A percentile compares a stretch with the other conserved stretches of the same genome.
Conservation (phyloP, 1,140 invertebrate species). For the Drosophila bocqueti region DNA sequence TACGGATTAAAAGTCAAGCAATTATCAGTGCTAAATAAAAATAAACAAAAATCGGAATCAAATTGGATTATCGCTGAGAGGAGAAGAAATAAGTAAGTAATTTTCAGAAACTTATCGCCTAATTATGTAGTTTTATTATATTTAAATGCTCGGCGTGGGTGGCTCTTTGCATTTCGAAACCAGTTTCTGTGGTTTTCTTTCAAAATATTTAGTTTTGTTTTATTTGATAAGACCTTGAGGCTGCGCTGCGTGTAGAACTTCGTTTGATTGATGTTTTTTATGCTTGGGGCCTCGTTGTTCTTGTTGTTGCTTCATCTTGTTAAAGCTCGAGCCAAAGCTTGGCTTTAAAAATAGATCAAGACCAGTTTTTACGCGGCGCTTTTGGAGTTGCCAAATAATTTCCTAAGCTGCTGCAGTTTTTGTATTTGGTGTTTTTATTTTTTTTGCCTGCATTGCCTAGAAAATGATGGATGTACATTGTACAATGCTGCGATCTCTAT, state of each 20-base stretch:
- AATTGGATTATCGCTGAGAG: conserved; percentile 51
- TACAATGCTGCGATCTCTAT: conserved; percentile 31
- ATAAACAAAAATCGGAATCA: conserved; percentile 42
- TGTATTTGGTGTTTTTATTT: conserved; percentile 5
- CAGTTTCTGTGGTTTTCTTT: conserved; percentile 24
- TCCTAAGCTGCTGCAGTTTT: conserved; percentile 28
- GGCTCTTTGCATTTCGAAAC: conserved; percentile 41
- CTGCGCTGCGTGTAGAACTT: conserved; percentile 40
- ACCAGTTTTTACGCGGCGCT: conserved; percentile 41
- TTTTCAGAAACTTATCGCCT: conserved; percentile 20
- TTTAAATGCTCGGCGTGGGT: conserved; percentile 18
- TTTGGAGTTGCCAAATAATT: conserved; percentile 40
- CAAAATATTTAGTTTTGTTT: neutral
- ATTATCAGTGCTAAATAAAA: conserved; percentile 38
- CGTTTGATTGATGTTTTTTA: conserved; percentile 57
- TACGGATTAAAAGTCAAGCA: conserved; percentile 45
- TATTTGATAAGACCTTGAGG: conserved; percentile 58
- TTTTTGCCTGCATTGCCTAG: conserved; percentile 42
- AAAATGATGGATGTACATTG: conserved; percentile 56
- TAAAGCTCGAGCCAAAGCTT: conserved; percentile 33
- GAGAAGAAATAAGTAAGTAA: conserved; percentile 28
- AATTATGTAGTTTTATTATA: conserved; percentile 21
- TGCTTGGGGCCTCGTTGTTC: conserved; percentile 13
- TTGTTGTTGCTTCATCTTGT: conserved; percentile 9
- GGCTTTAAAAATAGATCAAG: conserved; percentile 61